Evolutionary conservation across 2,888 invertebrate species (phyloP).

Genomic region (Rhabditoides inermis): DNA sequence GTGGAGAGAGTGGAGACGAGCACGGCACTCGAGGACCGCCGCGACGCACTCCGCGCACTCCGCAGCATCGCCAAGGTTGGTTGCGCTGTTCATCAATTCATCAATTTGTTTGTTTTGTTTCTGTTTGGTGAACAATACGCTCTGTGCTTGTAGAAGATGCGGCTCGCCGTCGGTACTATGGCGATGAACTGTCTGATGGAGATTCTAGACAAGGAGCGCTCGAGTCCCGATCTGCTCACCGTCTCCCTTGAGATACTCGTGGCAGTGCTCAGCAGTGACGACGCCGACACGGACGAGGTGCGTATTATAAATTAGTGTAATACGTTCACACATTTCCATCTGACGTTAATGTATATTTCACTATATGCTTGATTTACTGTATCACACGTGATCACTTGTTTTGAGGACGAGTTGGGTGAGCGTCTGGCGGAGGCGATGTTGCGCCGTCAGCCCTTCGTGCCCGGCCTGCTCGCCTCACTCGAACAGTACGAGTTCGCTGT

Average conservation of each 20-base stretch:
- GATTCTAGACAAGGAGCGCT: constrained; percentile 77
- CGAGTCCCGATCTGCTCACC: constrained; percentile 81
- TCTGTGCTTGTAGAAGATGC: constrained; percentile 33
- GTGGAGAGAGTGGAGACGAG: constrained; percentile 86
- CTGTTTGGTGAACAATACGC: constrained; percentile 4
- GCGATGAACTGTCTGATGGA: constrained; percentile 68
- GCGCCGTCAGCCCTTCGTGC: constrained; percentile 34
- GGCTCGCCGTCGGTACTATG: constrained; percentile 89
- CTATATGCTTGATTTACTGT: no score
- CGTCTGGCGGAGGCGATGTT: constrained; percentile 55
- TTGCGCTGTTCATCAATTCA: background rate
- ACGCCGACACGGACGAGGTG: constrained; percentile 50
- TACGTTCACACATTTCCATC: no score
- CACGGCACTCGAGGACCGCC: constrained; percentile 81
- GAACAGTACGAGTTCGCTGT: constrained; percentile 42
- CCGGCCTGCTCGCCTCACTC: constrained; percentile 31
- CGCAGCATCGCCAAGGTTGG: constrained; percentile 64
- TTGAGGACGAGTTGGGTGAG: constrained; percentile 55
- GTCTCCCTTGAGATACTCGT: constrained; percentile 84
- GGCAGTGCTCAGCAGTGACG: constrained; percentile 67
- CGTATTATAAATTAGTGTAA: no score
- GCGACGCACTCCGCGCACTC: constrained; percentile 90
- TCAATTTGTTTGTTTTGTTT: background rate
- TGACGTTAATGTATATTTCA: no score
- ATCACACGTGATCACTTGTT: no score